Evolutionary conservation across 37 sponge, comb jelly and placozoan species (phyloP).

Genomic region (Chondrilla cf. caribensis): DNA sequence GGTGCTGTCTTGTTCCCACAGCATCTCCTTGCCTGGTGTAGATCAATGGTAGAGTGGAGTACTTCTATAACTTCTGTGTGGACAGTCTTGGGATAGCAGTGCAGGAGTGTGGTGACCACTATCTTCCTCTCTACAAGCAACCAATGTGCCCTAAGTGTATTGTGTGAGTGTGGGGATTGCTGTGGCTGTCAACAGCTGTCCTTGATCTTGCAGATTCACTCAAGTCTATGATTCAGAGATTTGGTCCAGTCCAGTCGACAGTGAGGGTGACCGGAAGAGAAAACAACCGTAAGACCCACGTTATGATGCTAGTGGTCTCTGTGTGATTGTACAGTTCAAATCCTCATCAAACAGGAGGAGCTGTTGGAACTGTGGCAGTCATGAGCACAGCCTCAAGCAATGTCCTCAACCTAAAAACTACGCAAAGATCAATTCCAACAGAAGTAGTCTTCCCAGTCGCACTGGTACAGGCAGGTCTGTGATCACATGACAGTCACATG

Average conservation of each 20-base stretch:
- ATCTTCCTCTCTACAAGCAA: neutral
- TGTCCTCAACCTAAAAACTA: constrained; percentile 35
- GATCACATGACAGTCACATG: neutral
- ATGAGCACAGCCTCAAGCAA: constrained; percentile 54
- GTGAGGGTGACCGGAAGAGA: neutral
- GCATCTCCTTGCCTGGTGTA: neutral
- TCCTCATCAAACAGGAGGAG: constrained; percentile 5
- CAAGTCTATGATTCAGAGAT: constrained; percentile 18
- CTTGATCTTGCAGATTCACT: neutral
- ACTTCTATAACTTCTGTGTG: constrained; percentile 47
- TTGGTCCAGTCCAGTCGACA: neutral
- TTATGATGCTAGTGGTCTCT: constrained; percentile 7
- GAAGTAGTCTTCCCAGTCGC: neutral
- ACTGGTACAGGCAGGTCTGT: neutral
- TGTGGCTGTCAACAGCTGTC: constrained; percentile 9
- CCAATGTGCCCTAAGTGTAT: neutral
- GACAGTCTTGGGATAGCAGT: constrained; percentile 48
- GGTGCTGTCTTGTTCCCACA: neutral
- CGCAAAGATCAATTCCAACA: constrained; percentile 5
- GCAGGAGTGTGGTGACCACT: neutral
- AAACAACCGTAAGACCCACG: constrained; percentile 6
- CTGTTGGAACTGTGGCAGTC: constrained; percentile 70
- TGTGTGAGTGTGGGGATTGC: neutral
- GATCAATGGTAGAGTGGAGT: constrained; percentile 56
- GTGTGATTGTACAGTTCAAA: neutral